Conservation (phyloP, 2,797 vertebrate genomes). For the Eutrigla gurnardus region DNA sequence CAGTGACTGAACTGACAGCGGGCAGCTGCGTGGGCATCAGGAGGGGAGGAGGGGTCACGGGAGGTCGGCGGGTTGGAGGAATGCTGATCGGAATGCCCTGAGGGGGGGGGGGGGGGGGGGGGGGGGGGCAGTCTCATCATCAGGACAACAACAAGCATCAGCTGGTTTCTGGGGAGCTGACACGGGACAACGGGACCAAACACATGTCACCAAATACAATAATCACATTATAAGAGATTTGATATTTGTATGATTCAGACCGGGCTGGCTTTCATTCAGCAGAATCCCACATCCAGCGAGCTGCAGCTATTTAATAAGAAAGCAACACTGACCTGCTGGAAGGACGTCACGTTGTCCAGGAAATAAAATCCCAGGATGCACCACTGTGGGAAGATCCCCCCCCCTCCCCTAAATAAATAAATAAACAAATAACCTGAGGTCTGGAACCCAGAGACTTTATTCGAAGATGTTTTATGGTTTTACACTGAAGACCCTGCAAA, state of each 20-base stretch:
- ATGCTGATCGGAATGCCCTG: slow-evolving; percentile 70
- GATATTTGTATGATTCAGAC: no score
- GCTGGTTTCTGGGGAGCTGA: slow-evolving; percentile 51
- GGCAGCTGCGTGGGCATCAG: slow-evolving; percentile 62
- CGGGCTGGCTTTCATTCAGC: no score
- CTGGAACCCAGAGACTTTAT: slow-evolving; percentile 68
- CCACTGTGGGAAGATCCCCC: neutral
- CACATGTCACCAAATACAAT: no score
- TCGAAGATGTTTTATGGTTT: slow-evolving; percentile 27
- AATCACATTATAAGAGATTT: no score
- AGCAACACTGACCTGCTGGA: no score
- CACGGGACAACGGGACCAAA: slow-evolving; percentile 10
- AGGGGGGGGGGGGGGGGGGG: neutral
- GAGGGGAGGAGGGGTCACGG: slow-evolving; percentile 52
- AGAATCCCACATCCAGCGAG: no score
- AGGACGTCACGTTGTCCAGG: no score
- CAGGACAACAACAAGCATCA: slow-evolving; percentile 34
- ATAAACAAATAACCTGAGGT: neutral
- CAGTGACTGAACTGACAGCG: slow-evolving; percentile 67
- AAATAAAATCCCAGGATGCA: no score
- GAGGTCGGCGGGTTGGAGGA: slow-evolving; percentile 67
- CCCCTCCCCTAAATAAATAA: neutral
- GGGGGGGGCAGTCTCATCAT: slow-evolving; percentile 17
- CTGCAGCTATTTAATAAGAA: no score
- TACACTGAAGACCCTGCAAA: slow-evolving; percentile 21